Percentiles rank a stretch among this genome's conserved stretches.
Evolutionary conservation across 1,140 invertebrate species (phyloP).

Genomic region (Drosophila watanabei): DNA sequence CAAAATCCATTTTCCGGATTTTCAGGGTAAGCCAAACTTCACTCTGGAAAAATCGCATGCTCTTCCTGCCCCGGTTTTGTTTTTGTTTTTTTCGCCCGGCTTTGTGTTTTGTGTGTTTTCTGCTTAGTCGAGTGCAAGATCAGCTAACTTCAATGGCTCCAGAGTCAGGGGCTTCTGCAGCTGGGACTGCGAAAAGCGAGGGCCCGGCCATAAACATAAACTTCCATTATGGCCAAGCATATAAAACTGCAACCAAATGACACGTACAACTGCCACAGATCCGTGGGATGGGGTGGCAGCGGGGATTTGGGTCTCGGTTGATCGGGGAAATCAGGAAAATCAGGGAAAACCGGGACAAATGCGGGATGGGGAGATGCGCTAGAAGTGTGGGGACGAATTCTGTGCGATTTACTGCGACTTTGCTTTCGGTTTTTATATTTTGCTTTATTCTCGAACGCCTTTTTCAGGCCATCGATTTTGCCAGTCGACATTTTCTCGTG

Average conservation of each 20-base stretch:
- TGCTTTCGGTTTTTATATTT: slow-evolving; percentile 70
- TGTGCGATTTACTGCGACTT: slow-evolving; percentile 76
- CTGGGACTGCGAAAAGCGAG: slow-evolving; percentile 9
- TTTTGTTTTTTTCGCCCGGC: slow-evolving; percentile 37
- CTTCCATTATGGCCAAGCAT: slow-evolving; percentile 73
- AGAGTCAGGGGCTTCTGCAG: slow-evolving; percentile 27
- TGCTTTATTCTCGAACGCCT: slow-evolving; percentile 69
- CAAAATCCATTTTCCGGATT: slow-evolving; percentile 1
- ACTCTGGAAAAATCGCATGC: slow-evolving; percentile 2
- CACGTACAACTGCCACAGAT: slow-evolving; percentile 72
- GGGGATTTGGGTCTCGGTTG: slow-evolving; percentile 12
- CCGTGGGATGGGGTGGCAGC: neutral
- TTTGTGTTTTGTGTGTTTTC: slow-evolving; percentile 59
- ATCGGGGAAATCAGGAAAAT: slow-evolving; percentile 16
- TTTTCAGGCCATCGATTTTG: slow-evolving; percentile 82
- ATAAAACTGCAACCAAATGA: slow-evolving; percentile 82
- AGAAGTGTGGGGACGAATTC: slow-evolving; percentile 17
- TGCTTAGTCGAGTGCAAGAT: slow-evolving; percentile 77
- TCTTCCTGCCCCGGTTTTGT: slow-evolving; percentile 7
- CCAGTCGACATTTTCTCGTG: slow-evolving; percentile 62
- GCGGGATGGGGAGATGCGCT: neutral
- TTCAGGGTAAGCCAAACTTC: slow-evolving; percentile 24
- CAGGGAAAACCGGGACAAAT: slow-evolving; percentile 3
- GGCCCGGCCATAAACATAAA: slow-evolving; percentile 73
- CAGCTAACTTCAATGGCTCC: slow-evolving; percentile 62